Percentiles rank a stretch among this genome's conserved stretches.
Conservation (phyloP, 2,797 vertebrate genomes). For the Triplophysa yarkandensis region DNA sequence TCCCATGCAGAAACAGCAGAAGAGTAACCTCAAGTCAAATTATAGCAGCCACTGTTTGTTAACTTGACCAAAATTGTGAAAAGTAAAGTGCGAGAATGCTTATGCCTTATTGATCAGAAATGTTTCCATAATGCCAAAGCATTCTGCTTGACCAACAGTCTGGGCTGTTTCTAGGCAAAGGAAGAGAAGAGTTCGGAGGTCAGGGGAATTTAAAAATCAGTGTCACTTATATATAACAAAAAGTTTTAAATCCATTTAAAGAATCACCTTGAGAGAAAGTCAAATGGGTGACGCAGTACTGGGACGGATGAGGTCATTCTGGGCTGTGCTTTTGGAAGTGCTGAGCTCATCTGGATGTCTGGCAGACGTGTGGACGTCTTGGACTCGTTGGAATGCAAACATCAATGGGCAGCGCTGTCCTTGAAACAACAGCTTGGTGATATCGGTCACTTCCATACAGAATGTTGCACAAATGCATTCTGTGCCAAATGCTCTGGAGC, state of each 20-base stretch:
- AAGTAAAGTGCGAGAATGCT: background rate
- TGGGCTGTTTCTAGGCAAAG: background rate
- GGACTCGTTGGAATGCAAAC: slow-evolving; percentile 49
- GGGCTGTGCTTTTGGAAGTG: slow-evolving; percentile 43
- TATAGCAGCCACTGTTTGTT: background rate
- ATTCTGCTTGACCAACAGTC: slow-evolving; percentile 10
- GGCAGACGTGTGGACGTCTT: slow-evolving; percentile 64
- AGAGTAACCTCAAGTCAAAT: background rate
- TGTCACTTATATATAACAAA: background rate
- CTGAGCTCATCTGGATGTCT: slow-evolving; percentile 54
- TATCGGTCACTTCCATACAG: slow-evolving; percentile 62
- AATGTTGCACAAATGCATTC: slow-evolving; percentile 52
- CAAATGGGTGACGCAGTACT: slow-evolving; percentile 27
- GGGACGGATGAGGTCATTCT: slow-evolving; percentile 27
- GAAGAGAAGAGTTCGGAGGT: slow-evolving; percentile 4
- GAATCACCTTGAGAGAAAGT: slow-evolving; percentile 15
- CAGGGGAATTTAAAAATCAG: background rate
- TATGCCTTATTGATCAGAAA: slow-evolving; percentile 8
- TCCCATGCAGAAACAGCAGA: slow-evolving; percentile 21
- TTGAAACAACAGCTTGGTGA: slow-evolving; percentile 58
- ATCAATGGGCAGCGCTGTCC: slow-evolving; percentile 61
- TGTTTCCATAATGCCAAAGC: slow-evolving; percentile 19
- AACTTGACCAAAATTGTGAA: background rate
- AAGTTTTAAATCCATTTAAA: background rate
- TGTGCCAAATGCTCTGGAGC: slow-evolving; percentile 42